phyloP scores from a whole-genome alignment of 2,797 vertebrate genomes.

The Myiothlypis chrysogaster region DNA sequence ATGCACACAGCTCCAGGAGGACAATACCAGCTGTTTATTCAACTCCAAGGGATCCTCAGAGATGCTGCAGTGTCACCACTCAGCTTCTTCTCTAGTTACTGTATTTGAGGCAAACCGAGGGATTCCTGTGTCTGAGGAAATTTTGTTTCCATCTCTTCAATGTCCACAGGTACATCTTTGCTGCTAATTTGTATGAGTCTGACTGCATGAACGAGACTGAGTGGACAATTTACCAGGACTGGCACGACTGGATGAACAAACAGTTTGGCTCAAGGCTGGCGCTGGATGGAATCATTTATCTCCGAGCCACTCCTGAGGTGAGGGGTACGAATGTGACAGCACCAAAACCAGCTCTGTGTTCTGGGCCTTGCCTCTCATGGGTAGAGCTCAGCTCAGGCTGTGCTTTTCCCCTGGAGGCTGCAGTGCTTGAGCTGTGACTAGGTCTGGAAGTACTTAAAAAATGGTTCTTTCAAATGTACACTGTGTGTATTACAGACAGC shows the following conservation, averaged over 20 bases:
- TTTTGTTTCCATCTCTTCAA: not conserved
- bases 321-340: not conserved
- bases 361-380: not conserved
- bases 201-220: conserved; percentile 92
- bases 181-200: conserved; percentile 89
- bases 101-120: not conserved
- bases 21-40: not conserved
- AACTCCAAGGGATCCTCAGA: rapidly evolving
- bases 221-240: conserved; percentile 94
- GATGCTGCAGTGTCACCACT: not conserved
- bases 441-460: not conserved
- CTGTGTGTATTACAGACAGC: not conserved
- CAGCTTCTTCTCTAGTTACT: not conserved
- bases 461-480: not conserved
- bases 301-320: conserved; percentile 89
- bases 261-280: conserved; percentile 85
- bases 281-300: conserved; percentile 92
- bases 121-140: too few relatives aligned
- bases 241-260: conserved; percentile 86
- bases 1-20: not conserved
- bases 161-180: conserved; percentile 88
- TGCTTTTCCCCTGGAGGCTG: not conserved
- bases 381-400: not conserved
- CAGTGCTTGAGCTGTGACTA: not conserved
- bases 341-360: rapidly evolving